Conservation (phyloP, 2,888 invertebrate species). For the Hirtodrosophila cameraria region DNA sequence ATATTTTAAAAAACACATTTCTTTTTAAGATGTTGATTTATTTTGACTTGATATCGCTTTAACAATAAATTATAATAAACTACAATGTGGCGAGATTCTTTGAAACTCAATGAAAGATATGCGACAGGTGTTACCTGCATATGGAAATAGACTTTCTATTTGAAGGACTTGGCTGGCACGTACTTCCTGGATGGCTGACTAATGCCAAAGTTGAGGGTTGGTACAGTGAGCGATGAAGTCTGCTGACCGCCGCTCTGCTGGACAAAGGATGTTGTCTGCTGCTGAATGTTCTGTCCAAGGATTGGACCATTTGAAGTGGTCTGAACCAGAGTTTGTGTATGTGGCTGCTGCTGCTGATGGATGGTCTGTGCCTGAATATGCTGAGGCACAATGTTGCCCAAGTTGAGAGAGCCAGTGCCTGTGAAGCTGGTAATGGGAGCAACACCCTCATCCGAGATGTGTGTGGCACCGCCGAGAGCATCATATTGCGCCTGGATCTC, state of each 20-base stretch:
- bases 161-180: slow-evolving; percentile 68
- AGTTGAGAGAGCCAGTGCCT: slow-evolving; percentile 67
- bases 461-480: slow-evolving; percentile 82
- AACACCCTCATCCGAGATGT: slow-evolving; percentile 82
- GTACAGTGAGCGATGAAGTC: slow-evolving; percentile 30
- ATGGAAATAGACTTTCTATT: slow-evolving; percentile 34
- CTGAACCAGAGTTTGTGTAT: slow-evolving; percentile 52
- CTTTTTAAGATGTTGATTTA: slow-evolving; percentile 39
- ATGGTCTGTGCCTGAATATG: slow-evolving; percentile 26
- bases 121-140: slow-evolving; percentile 1
- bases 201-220: slow-evolving; percentile 29
- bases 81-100: slow-evolving; percentile 43
- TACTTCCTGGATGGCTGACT: slow-evolving; percentile 56
- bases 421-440: slow-evolving; percentile 78
- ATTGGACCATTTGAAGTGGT: slow-evolving; percentile 33
- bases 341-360: slow-evolving; percentile 46
- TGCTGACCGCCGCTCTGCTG: slow-evolving; percentile 27
- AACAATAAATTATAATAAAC: slow-evolving; percentile 65
- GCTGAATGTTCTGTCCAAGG: slow-evolving; percentile 47
- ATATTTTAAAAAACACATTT: neutral
- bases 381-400: slow-evolving; percentile 61
- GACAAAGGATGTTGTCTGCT: slow-evolving; percentile 36
- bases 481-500: slow-evolving; percentile 83
- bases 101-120: slow-evolving; percentile 24
- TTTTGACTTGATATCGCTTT: slow-evolving; percentile 33